Conservation (phyloP, 2,797 vertebrate genomes). For the Karalla daura region DNA sequence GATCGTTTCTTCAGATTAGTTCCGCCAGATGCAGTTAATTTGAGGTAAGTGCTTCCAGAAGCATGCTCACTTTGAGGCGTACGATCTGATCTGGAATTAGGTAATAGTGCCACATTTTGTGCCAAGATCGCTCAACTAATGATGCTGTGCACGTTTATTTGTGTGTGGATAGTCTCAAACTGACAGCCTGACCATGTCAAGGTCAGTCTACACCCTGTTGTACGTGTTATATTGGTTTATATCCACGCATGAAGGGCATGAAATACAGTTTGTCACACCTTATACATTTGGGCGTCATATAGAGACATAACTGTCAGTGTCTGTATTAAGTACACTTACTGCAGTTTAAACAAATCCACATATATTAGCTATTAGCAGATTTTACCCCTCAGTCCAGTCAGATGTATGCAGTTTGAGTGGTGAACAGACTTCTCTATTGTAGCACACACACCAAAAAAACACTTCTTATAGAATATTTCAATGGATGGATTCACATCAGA, state of each 20-base stretch:
- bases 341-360: no score
- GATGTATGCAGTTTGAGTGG: no score
- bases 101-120: slow-evolving; percentile 15
- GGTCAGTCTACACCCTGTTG: background rate
- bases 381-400: no score
- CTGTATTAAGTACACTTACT: no score
- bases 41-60: slow-evolving; percentile 51
- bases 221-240: background rate
- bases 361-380: no score
- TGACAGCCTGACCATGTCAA: background rate
- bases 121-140: slow-evolving; percentile 16
- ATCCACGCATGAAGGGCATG: background rate
- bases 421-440: no score
- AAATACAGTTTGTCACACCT: no score
- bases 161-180: background rate
- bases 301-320: no score
- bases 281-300: no score
- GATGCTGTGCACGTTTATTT: slow-evolving; percentile 6
- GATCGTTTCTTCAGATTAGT: slow-evolving; percentile 51
- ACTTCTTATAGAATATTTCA: no score
- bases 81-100: slow-evolving; percentile 11
- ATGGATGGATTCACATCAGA: no score
- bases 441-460: no score
- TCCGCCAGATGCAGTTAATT: slow-evolving; percentile 44
- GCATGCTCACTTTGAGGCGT: background rate